These are phyloP conservation scores for Lycia hirtaria DNA, from an alignment of 2,888 invertebrate genomes.

Conservation along the genomic window DNA sequence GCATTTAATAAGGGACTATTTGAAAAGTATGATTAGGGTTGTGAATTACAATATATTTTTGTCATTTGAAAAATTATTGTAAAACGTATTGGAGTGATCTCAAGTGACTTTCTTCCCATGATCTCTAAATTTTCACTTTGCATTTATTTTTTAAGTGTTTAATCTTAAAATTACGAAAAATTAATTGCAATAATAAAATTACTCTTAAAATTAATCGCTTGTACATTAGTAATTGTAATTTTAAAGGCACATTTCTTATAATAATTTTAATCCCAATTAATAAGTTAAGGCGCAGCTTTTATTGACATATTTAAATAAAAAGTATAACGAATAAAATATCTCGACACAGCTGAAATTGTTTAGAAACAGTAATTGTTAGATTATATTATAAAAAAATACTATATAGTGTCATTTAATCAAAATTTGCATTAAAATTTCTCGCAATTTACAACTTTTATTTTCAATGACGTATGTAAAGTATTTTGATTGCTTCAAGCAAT, in stretches of 20 bases:
- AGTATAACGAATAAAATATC: slow-evolving; percentile 64
- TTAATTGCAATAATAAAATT: slow-evolving; percentile 66
- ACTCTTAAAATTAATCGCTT: slow-evolving; percentile 70
- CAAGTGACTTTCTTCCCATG: slow-evolving; percentile 70
- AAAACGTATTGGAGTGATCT: slow-evolving; percentile 73
- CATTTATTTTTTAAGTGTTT: slow-evolving; percentile 72
- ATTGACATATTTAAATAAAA: slow-evolving; percentile 61
- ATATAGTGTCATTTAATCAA: slow-evolving; percentile 25
- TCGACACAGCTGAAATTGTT: slow-evolving; percentile 64
- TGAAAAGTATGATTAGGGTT: slow-evolving; percentile 78
- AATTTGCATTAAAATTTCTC: slow-evolving; percentile 12
- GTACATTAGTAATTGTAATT: slow-evolving; percentile 69
- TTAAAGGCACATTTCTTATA: slow-evolving; percentile 64
- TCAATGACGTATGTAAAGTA: too few species aligned
- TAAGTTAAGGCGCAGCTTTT: slow-evolving; percentile 72
- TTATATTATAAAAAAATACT: slow-evolving; percentile 12
- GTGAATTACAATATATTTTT: slow-evolving; percentile 80
- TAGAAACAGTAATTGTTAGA: slow-evolving; percentile 59
- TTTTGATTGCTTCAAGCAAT: too few species aligned
- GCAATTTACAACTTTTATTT: not conserved
- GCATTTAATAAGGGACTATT: slow-evolving; percentile 67
- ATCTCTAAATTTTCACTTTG: slow-evolving; percentile 76
- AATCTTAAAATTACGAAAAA: slow-evolving; percentile 52
- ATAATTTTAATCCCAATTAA: slow-evolving; percentile 70
- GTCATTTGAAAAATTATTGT: slow-evolving; percentile 61